Conservation (phyloP, 2,797 vertebrate species). For the Masticophis lateralis region DNA sequence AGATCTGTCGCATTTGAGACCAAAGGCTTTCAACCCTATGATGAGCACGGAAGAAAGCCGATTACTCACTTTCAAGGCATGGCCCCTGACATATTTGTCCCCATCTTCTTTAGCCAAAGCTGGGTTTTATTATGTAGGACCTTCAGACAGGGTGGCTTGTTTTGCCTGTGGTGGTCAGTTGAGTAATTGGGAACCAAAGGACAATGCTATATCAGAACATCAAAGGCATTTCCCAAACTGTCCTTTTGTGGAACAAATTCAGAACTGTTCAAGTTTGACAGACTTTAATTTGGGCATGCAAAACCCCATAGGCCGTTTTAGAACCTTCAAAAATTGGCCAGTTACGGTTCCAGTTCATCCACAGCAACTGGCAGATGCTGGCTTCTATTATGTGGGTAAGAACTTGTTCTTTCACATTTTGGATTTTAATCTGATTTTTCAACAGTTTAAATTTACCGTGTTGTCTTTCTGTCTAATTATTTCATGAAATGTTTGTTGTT, state of each 20-base stretch:
- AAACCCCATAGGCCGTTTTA: constrained; percentile 83
- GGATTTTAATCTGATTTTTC: neutral
- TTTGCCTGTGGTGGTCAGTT: constrained; percentile 93
- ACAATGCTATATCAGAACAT: constrained; percentile 90
- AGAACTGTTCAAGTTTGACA: constrained; percentile 73
- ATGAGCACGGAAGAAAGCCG: constrained; percentile 94
- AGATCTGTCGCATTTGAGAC: constrained; percentile 80
- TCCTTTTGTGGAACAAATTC: constrained; percentile 80
- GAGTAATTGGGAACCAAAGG: constrained; percentile 95
- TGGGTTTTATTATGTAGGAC: constrained; percentile 90
- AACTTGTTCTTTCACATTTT: neutral
- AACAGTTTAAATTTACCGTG: neutral
- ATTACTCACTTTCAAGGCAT: constrained; percentile 82
- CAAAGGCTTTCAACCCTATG: constrained; percentile 77
- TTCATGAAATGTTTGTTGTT: neutral
- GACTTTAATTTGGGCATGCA: constrained; percentile 94
- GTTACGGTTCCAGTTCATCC: constrained; percentile 87
- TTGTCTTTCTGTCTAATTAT: neutral
- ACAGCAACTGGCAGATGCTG: constrained; percentile 90
- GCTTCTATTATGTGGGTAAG: constrained; percentile 98
- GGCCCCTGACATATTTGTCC: constrained; percentile 84
- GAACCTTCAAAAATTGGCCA: constrained; percentile 93
- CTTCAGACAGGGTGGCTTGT: constrained; percentile 89
- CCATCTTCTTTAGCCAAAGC: constrained; percentile 89
- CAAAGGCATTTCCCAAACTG: constrained; percentile 93